Evolutionary conservation across 2,888 invertebrate genomes (phyloP), one percentile per base, ranked within the genome.

Genomic region (Macrophya annulata): DNA sequence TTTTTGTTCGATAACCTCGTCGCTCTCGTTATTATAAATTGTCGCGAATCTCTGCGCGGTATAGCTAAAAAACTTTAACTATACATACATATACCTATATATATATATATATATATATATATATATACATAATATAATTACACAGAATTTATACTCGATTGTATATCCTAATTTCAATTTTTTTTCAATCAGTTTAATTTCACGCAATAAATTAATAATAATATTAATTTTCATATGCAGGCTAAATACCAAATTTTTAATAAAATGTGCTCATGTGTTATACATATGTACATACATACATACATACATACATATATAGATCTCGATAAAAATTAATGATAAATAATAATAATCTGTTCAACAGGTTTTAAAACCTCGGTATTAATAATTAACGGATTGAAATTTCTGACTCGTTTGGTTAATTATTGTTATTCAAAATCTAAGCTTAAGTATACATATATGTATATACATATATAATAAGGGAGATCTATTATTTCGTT

Each of bases 401-500:
- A 21, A 45, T 48, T 48, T 40, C 40, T 9, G 40, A 62, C 43
- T 81, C 51, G 31, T 81, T 37, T n/a, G 59, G n/a, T 81, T 51
- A n/a, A 31, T 59, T 43, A 81, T 79, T 51, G 59, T 79, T 79
- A 43, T 48, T n/a, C 5, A 25, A 15, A 71, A 71, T 48, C 21
- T 4, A 0, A 48, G 21, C 15, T 10, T 37, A 71, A 62, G 17
- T 9, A n/a, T 17, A 62, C 8, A n/a, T 21, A 62, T 71, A 25
- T 0, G 31, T 71, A 31, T 21, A 31, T 31, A 71, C 4, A 71
- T 31, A n/a, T 31, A 31, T 31, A 9, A 9, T 8, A 5, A 62
- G 17, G n/a, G 17, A 48, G 76, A 76, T 76, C 21, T 76, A 76
- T 45, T 76, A 76, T 76, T 76, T 76, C 9, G 77, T 77, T 0